A percentile compares a stretch with the other conserved stretches of the same genome.
Evolutionary conservation across 2,797 vertebrate genomes (phyloP).

Genomic region (Bradypus variegatus): DNA sequence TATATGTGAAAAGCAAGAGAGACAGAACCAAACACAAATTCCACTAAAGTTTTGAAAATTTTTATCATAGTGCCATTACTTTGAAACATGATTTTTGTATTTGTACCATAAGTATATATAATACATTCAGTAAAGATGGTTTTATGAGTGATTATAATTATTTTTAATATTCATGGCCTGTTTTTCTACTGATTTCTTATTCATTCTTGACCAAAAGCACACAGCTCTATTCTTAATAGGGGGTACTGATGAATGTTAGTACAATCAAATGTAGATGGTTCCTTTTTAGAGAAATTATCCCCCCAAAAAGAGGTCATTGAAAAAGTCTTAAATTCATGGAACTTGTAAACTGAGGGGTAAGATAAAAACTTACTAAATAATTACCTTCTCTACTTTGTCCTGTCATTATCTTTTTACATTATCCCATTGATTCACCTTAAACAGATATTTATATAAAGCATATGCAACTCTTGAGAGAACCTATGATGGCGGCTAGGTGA

Average conservation of each 20-base stretch:
- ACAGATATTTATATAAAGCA: background rate
- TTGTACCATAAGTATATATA: background rate
- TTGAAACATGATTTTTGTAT: background rate
- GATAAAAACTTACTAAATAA: background rate
- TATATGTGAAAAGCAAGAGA: background rate
- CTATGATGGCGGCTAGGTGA: too few species aligned
- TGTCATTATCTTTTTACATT: background rate
- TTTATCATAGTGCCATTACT: background rate
- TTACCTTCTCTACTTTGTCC: background rate
- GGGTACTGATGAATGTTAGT: background rate
- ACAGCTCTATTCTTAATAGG: background rate
- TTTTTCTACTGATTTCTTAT: slow-evolving; percentile 10
- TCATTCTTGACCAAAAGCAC: background rate
- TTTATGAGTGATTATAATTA: background rate
- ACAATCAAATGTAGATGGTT: background rate
- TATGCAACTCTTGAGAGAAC: background rate
- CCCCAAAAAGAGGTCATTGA: background rate
- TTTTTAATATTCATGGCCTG: background rate
- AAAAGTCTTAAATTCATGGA: background rate
- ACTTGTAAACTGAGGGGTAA: background rate
- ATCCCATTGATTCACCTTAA: background rate
- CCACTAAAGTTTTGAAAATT: background rate
- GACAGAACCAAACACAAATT: background rate
- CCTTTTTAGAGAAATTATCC: background rate
- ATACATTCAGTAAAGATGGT: background rate